Evolutionary conservation across 2,888 invertebrate species (phyloP).

Genomic region (Spodoptera exigua): DNA sequence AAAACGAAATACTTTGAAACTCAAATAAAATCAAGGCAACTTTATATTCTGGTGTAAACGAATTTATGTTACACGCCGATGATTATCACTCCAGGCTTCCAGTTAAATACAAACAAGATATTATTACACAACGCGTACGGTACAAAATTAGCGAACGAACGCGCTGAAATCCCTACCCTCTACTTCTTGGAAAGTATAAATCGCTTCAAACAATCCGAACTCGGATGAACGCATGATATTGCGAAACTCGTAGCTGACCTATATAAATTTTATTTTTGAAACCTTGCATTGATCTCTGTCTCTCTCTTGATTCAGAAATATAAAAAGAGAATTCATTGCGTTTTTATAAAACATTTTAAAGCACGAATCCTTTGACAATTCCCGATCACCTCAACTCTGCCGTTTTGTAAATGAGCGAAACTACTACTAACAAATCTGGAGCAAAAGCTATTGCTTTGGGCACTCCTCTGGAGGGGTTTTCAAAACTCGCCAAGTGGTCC

Average conservation of each 20-base stretch:
- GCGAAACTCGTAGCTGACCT: constrained; percentile 57
- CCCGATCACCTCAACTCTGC: constrained; percentile 60
- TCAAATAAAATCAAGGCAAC: constrained; percentile 18
- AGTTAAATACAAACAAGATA: constrained; percentile 41
- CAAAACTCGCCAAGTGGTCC: constrained; percentile 71
- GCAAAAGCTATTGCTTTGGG: constrained; percentile 73
- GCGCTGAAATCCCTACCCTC: constrained; percentile 59
- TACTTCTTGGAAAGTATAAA: constrained; percentile 65
- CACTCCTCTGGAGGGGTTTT: constrained; percentile 71
- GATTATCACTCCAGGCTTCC: constrained; percentile 35
- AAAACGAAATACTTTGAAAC: constrained; percentile 29
- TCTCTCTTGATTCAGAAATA: constrained; percentile 25
- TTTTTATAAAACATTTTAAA: constrained; percentile 41
- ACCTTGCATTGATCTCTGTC: constrained; percentile 31
- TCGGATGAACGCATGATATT: constrained; percentile 56
- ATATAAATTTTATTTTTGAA: constrained; percentile 49
- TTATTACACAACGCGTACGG: constrained; percentile 56
- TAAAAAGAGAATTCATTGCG: constrained; percentile 29
- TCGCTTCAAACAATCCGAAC: constrained; percentile 62
- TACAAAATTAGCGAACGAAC: constrained; percentile 65
- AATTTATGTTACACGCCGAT: constrained; percentile 25
- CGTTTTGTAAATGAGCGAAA: constrained; percentile 71
- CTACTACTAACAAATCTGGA: constrained; percentile 73
- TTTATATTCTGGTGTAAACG: constrained; percentile 27
- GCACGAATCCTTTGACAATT: constrained; percentile 64